Percentiles rank a stretch among this genome's conserved stretches.
Conservation (phyloP, 2,797 vertebrate species). For the Ceryle rudis region DNA sequence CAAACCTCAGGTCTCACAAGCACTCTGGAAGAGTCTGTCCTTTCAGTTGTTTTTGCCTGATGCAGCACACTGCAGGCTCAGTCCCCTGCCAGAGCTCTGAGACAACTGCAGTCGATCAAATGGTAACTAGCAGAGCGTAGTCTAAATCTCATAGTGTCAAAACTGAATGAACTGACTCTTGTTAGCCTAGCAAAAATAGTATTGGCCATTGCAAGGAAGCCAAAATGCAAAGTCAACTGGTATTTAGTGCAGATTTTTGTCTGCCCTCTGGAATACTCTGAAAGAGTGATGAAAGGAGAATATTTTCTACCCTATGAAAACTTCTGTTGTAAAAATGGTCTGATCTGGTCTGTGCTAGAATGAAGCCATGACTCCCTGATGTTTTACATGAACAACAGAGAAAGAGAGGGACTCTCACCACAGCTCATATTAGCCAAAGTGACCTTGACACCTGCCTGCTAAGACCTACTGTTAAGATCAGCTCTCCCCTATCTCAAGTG, state of each 20-base stretch:
- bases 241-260: not conserved
- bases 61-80: not conserved
- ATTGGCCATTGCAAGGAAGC: not conserved
- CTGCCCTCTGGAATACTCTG: not conserved
- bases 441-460: not conserved
- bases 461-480: not conserved
- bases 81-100: not conserved
- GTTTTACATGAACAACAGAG: not conserved
- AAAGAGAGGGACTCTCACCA: not conserved
- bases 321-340: constrained; percentile 16
- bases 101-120: not conserved
- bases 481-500: not conserved
- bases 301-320: constrained; percentile 28
- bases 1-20: not conserved
- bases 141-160: not conserved
- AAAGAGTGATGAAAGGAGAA: constrained; percentile 21
- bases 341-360: constrained; percentile 47
- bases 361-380: not conserved
- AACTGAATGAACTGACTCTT: not conserved
- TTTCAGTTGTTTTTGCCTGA: not conserved
- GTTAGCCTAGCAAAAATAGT: not conserved
- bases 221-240: not conserved
- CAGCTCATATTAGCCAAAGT: not conserved
- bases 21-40: not conserved
- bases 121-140: not conserved